Percentiles rank a stretch among this genome's conserved stretches.
Evolutionary conservation across 2,113 vertebrate genomes (phyloP).

Genomic region (Myrmecobius fasciatus): DNA sequence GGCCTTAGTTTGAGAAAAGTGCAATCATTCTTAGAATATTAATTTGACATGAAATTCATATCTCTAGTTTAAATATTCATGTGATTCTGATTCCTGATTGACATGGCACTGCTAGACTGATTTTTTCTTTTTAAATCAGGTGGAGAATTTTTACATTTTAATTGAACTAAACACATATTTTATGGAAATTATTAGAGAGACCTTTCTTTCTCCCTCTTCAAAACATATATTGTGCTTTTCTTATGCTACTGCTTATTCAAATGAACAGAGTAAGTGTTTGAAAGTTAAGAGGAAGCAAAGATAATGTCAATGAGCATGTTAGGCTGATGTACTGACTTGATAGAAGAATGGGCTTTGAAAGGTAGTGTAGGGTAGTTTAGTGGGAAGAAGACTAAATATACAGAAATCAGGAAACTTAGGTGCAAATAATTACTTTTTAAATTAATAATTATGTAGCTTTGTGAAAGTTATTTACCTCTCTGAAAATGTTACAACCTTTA

Average conservation of each 20-base stretch:
- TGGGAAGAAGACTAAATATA: neutral
- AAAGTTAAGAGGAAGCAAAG: neutral
- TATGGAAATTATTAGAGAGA: neutral
- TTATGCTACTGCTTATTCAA: neutral
- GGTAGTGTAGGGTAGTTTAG: neutral
- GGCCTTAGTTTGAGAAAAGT: neutral
- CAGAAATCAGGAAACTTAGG: neutral
- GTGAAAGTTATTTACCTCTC: neutral
- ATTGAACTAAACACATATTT: neutral
- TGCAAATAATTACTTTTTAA: neutral
- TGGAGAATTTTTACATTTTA: slow-evolving; percentile 23
- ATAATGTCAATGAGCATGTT: neutral
- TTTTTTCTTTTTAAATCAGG: slow-evolving; percentile 42
- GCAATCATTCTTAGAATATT: neutral
- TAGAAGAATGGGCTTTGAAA: neutral
- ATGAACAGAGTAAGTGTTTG: neutral
- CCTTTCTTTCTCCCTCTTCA: neutral
- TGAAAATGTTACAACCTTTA: neutral
- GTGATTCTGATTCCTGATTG: neutral
- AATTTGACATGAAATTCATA: slow-evolving; percentile 2
- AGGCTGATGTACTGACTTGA: neutral
- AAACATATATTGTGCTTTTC: neutral
- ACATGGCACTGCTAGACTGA: neutral
- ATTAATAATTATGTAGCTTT: neutral
- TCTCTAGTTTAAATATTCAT: neutral